These are phyloP conservation scores for Tineola bisselliella DNA, from an alignment of 2,888 invertebrate genomes.

Conservation along the genomic window DNA sequence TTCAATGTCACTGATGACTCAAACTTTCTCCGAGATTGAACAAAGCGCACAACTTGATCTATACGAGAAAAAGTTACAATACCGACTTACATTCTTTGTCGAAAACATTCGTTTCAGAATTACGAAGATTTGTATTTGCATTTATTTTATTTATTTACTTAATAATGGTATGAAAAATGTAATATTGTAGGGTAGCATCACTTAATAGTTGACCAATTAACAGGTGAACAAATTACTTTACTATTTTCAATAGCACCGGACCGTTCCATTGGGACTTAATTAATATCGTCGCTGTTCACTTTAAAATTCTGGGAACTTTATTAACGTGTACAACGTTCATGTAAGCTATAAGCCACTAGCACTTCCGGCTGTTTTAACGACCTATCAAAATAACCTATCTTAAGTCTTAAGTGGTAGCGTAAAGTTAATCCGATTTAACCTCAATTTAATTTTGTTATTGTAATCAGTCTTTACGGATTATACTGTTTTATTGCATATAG, in stretches of 20 bases:
- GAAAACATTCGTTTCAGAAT: background rate
- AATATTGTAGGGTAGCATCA: too few relatives aligned
- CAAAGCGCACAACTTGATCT: background rate
- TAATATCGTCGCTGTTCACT: background rate
- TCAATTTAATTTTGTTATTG: too few relatives aligned
- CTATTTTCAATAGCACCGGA: too few relatives aligned
- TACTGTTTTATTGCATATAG: too few relatives aligned
- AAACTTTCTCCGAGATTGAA: background rate
- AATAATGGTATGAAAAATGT: too few relatives aligned
- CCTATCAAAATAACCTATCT: background rate
- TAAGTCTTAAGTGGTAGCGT: background rate
- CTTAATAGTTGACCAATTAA: too few relatives aligned
- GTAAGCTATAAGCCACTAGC: background rate
- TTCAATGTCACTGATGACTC: background rate
- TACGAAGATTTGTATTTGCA: background rate
- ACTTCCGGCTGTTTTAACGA: background rate
- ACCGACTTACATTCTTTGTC: background rate
- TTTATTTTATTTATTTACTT: background rate
- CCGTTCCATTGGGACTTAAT: background rate
- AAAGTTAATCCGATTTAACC: background rate
- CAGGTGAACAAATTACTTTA: too few relatives aligned
- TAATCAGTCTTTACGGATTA: too few relatives aligned
- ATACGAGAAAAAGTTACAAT: background rate
- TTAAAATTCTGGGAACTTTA: background rate
- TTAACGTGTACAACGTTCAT: background rate